Conservation (phyloP, 1,140 invertebrate species). For the Drosophila tsacasi region DNA sequence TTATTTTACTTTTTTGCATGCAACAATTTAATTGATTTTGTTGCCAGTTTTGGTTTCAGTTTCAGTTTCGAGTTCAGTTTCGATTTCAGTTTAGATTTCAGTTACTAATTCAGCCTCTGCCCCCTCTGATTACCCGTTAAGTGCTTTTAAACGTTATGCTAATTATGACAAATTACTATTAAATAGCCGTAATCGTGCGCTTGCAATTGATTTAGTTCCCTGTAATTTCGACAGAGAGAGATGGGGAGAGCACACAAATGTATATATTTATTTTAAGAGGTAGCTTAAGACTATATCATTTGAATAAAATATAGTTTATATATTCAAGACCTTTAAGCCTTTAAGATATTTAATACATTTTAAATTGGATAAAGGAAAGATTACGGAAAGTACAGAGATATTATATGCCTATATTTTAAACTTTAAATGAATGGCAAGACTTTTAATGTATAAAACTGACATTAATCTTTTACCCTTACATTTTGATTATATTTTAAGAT, state of each 20-base stretch:
- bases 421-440: neutral
- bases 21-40: constrained; percentile 77
- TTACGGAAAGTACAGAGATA: neutral
- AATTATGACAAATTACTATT: constrained; percentile 82
- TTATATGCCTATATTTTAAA: too few relatives aligned
- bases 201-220: constrained; percentile 62
- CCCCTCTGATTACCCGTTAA: constrained; percentile 57
- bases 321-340: neutral
- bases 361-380: neutral
- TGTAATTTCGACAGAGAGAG: constrained; percentile 14
- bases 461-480: neutral
- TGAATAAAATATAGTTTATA: neutral
- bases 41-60: constrained; percentile 18
- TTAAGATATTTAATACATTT: neutral
- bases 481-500: too few relatives aligned
- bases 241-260: too few relatives aligned
- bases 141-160: constrained; percentile 77
- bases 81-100: constrained; percentile 3
- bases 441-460: neutral
- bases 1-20: constrained; percentile 23
- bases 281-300: neutral
- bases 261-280: constrained; percentile 6
- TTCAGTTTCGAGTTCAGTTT: neutral
- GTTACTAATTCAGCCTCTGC: constrained; percentile 21
- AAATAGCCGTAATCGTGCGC: constrained; percentile 69